Conservation (phyloP, 2,797 vertebrate species). For the Schizopygopsis malacanthus region DNA sequence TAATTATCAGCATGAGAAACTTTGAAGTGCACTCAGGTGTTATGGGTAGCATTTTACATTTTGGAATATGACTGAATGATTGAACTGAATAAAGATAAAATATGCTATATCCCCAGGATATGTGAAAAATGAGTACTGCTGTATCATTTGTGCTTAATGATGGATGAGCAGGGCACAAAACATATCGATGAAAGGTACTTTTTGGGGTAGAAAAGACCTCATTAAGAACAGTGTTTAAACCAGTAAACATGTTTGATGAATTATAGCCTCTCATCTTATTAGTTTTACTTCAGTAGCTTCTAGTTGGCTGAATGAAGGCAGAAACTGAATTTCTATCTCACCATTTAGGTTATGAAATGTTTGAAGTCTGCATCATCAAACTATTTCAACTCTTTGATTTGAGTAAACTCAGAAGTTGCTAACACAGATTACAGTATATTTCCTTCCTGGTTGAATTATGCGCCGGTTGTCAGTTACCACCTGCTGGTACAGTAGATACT, state of each 20-base stretch:
- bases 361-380: not conserved
- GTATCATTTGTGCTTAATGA: constrained; percentile 6
- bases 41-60: constrained; percentile 12
- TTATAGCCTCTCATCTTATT: constrained; percentile 27
- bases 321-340: not conserved
- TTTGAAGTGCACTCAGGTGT: constrained; percentile 33
- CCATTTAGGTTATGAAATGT: not conserved
- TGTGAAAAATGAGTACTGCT: not conserved
- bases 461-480: not conserved
- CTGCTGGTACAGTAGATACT: not conserved
- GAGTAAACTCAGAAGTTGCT: constrained; percentile 8
- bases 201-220: constrained; percentile 12
- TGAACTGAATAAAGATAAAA: constrained; percentile 17
- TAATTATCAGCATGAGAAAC: constrained; percentile 43
- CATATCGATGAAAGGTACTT: not conserved
- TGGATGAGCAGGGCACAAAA: constrained; percentile 2
- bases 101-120: not conserved
- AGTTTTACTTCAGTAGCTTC: not conserved
- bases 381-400: not conserved
- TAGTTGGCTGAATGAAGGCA: constrained; percentile 5
- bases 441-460: not conserved
- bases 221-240: constrained; percentile 26
- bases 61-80: not conserved
- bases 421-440: not conserved
- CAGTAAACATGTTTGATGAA: constrained; percentile 26